Conservation (phyloP, 2,113 vertebrate genomes). For the Pangasianodon gigas region DNA sequence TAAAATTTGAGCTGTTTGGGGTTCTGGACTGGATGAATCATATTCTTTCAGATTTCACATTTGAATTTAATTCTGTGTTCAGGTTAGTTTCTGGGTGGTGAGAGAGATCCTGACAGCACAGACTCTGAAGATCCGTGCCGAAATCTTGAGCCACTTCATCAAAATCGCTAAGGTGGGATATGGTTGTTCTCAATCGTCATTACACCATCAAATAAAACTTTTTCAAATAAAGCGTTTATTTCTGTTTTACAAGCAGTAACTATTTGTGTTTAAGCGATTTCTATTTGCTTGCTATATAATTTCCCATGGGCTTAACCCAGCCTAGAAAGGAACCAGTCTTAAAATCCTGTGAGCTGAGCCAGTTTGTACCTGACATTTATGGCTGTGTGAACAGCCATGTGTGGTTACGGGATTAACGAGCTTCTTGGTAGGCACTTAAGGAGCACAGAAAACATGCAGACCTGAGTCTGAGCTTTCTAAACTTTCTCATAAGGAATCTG, state of each 20-base stretch:
- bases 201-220: background rate
- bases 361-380: background rate
- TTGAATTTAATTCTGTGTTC: conserved; percentile 24
- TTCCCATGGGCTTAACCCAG: background rate
- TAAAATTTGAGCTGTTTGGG: background rate
- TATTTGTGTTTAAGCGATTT: background rate
- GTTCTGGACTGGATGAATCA: background rate
- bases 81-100: conserved; percentile 98
- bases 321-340: background rate
- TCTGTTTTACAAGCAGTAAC: background rate
- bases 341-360: background rate
- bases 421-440: background rate
- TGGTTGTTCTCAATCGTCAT: background rate
- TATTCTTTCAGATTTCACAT: conserved; percentile 1
- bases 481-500: background rate
- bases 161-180: conserved; percentile 95
- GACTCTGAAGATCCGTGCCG: conserved; percentile 94
- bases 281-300: background rate
- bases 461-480: background rate
- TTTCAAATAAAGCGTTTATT: background rate
- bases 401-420: background rate
- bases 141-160: conserved; percentile 94
- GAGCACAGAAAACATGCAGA: background rate
- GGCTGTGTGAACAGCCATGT: conserved; percentile 2
- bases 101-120: conserved; percentile 94